Evolutionary conservation across 2,797 vertebrate species (phyloP).

Genomic region (Diplodus puntazzo): DNA sequence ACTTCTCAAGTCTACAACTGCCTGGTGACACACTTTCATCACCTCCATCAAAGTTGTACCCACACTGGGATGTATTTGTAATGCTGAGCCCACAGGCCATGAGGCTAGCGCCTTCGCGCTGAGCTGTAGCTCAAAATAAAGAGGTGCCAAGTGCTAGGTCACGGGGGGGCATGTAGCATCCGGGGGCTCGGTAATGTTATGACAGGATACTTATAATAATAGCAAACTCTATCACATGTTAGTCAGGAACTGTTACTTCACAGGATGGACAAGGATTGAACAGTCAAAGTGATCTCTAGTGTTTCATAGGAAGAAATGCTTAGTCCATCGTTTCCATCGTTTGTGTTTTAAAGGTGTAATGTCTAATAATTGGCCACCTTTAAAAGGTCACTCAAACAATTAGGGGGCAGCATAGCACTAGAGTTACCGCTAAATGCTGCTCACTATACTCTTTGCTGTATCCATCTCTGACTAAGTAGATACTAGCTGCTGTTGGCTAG

Average conservation of each 20-base stretch:
- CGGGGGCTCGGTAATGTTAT: slow-evolving; percentile 53
- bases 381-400: no score
- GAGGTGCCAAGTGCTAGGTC: slow-evolving; percentile 66
- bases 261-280: not conserved
- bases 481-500: no score
- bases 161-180: slow-evolving; percentile 56
- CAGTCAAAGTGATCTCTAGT: slow-evolving; percentile 1
- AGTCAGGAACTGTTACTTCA: slow-evolving; percentile 20
- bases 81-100: slow-evolving; percentile 82
- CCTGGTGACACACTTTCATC: slow-evolving; percentile 82
- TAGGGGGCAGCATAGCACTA: no score
- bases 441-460: no score
- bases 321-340: not conserved
- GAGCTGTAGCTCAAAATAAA: slow-evolving; percentile 70
- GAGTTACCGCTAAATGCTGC: no score
- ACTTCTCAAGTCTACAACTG: slow-evolving; percentile 76
- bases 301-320: slow-evolving; percentile 1
- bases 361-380: no score
- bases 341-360: not conserved
- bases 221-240: slow-evolving; percentile 45
- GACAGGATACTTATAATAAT: slow-evolving; percentile 57
- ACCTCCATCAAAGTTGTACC: slow-evolving; percentile 79
- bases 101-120: slow-evolving; percentile 69
- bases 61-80: slow-evolving; percentile 79
- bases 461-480: no score